Evolutionary conservation across 2,797 vertebrate species (phyloP).

Genomic region (Phylloscopus collybita): DNA sequence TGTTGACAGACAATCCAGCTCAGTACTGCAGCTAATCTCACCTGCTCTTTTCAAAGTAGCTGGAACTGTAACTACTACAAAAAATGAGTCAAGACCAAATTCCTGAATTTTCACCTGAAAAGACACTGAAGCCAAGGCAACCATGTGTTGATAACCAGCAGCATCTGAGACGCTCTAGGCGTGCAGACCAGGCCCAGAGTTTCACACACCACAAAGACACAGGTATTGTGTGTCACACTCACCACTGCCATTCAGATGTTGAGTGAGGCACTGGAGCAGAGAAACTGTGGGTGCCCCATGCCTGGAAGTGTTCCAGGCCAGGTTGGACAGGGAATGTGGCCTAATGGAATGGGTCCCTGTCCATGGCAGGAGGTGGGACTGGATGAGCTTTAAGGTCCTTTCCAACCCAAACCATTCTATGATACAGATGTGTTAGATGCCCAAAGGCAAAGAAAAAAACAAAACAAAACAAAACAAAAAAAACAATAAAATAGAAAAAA

Average conservation of each 20-base stretch:
- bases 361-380: not conserved
- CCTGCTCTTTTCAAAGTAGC: not conserved
- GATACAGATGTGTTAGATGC: not conserved
- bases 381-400: not conserved
- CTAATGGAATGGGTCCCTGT: not conserved
- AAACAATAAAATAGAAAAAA: not conserved
- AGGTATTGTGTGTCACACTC: not conserved
- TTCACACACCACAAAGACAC: not conserved
- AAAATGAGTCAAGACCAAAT: not conserved
- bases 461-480: too few relatives aligned
- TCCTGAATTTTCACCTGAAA: not conserved
- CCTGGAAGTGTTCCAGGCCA: not conserved
- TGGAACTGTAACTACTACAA: not conserved
- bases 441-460: not conserved
- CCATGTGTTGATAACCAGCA: not conserved
- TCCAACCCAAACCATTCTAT: not conserved
- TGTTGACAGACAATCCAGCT: not conserved
- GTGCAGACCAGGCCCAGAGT: not conserved
- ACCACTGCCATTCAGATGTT: not conserved
- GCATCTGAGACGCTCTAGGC: not conserved
- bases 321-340: rapidly evolving
- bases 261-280: not conserved
- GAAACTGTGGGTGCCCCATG: not conserved
- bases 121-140: not conserved
- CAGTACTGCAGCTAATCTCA: not conserved